Evolutionary conservation across 1,140 invertebrate species (phyloP).

Genomic region (Helicoverpa zea): DNA sequence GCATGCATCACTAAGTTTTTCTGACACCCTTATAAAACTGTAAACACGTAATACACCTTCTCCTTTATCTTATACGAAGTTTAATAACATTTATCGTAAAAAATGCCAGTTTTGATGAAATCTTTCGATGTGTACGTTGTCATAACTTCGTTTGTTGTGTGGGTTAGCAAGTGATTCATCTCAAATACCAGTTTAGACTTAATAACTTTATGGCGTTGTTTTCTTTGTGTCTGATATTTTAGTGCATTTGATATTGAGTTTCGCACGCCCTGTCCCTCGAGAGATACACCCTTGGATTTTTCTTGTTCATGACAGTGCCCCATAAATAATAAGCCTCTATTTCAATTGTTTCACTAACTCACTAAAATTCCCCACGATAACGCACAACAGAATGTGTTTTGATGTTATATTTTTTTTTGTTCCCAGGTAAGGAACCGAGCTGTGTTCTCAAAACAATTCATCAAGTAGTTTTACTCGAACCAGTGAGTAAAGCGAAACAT

Average conservation of each 20-base stretch:
- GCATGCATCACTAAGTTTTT: slow-evolving; percentile 31
- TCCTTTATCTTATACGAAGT: not conserved
- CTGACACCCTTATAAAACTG: not conserved
- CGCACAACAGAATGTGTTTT: not conserved
- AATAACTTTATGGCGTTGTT: not conserved
- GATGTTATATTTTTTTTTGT: slow-evolving; percentile 8
- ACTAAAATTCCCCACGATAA: not conserved
- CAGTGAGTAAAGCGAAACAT: slow-evolving; percentile 3
- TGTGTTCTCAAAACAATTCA: slow-evolving; percentile 30
- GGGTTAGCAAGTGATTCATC: not conserved
- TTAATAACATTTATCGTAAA: too few relatives aligned
- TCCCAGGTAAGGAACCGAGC: slow-evolving; percentile 15
- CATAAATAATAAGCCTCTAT: not conserved
- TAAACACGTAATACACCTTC: not conserved
- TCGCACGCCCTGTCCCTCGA: not conserved
- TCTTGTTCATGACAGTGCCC: not conserved
- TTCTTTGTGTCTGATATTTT: not conserved
- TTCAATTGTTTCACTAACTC: not conserved
- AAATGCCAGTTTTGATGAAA: not conserved
- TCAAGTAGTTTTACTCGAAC: not conserved
- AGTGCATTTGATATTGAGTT: not conserved
- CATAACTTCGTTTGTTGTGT: not conserved
- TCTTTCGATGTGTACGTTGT: not conserved
- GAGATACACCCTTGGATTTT: too few relatives aligned
- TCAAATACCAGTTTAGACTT: not conserved